Evolutionary conservation across 2,113 vertebrate species (phyloP).

Genomic region (Anser brachyrhynchus): DNA sequence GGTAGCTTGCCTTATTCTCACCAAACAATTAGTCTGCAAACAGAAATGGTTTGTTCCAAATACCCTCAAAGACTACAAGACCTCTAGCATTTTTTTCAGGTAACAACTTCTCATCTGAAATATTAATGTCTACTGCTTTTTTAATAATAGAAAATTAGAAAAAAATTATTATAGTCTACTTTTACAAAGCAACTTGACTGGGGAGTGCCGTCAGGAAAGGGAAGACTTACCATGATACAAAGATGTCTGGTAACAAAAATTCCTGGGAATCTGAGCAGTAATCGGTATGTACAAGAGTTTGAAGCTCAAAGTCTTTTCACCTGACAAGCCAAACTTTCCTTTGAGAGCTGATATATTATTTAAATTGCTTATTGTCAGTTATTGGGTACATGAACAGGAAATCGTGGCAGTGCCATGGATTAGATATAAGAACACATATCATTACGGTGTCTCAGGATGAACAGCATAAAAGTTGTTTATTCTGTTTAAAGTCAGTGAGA

Average conservation of each 20-base stretch:
- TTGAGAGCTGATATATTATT: constrained; percentile 15
- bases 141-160: constrained; percentile 19
- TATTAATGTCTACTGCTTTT: neutral
- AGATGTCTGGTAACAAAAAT: constrained; percentile 2
- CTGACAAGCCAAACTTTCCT: constrained; percentile 25
- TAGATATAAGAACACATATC: neutral
- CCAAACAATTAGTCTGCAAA: constrained; percentile 75
- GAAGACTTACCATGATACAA: neutral
- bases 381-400: neutral
- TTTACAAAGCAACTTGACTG: constrained; percentile 52
- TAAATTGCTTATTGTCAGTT: constrained; percentile 7
- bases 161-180: neutral
- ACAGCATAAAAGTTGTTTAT: neutral
- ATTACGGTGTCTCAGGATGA: neutral
- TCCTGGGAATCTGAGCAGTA: neutral
- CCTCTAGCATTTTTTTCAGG: constrained; percentile 42
- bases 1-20: constrained; percentile 71
- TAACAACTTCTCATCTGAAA: constrained; percentile 51
- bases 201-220: constrained; percentile 10
- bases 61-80: constrained; percentile 63
- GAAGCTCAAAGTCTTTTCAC: constrained; percentile 12
- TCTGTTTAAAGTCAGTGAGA: neutral
- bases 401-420: neutral
- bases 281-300: neutral
- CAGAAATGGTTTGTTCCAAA: constrained; percentile 77